These are phyloP conservation scores for Drosophila nr. medialis DNA, from an alignment of 2,888 invertebrate genomes.

Conservation along the genomic window DNA sequence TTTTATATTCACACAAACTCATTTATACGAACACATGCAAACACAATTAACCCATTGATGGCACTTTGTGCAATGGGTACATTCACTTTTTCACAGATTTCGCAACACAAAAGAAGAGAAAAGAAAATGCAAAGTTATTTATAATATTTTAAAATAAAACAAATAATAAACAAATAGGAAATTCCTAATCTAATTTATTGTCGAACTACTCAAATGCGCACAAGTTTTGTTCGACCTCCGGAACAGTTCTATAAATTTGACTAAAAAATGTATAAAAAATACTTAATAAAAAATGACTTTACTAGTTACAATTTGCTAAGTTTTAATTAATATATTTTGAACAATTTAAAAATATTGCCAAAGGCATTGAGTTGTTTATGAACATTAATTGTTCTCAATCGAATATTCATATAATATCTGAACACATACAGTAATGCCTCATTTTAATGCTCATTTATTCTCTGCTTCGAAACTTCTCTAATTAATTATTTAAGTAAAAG, in stretches of 20 bases:
- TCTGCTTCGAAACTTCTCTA: background rate
- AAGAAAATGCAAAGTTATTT: background rate
- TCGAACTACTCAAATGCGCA: background rate
- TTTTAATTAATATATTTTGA: background rate
- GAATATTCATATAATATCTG: background rate
- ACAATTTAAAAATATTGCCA: background rate
- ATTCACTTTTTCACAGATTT: background rate
- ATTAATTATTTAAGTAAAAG: too few species aligned
- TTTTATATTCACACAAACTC: conserved; percentile 5
- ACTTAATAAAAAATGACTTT: too few species aligned
- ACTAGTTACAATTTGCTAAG: too few species aligned
- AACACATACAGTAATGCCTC: background rate
- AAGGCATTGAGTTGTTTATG: background rate
- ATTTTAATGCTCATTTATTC: background rate
- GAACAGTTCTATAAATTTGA: too few species aligned
- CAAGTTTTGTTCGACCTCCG: too few species aligned
- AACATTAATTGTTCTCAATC: background rate
- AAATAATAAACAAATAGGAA: background rate
- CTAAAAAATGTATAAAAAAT: too few species aligned
- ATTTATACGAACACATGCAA: conserved; percentile 5
- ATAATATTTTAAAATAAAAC: background rate
- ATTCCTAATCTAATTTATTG: background rate
- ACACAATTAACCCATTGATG: conserved; percentile 25
- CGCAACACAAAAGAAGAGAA: background rate
- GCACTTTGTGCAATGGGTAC: background rate